Percentiles rank a stretch among this genome's conserved stretches.
phyloP scores from a whole-genome alignment of 2,888 invertebrate species.

The Pyralis farinalis region DNA sequence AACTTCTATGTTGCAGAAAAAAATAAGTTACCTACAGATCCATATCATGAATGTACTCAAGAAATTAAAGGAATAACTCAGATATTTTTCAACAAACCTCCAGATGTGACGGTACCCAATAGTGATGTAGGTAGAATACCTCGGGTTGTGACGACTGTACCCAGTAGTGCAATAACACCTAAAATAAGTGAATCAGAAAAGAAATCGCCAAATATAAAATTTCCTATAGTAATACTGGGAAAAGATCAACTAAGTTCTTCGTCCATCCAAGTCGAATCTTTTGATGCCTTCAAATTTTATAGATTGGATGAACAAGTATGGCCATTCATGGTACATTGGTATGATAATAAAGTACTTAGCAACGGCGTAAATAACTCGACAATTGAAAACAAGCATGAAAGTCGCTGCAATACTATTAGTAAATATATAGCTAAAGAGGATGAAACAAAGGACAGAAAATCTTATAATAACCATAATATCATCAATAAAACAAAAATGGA shows the following conservation, averaged over 20 bases:
- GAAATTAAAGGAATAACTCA: slow-evolving; percentile 38
- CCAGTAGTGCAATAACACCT: slow-evolving; percentile 22
- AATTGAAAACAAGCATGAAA: too few relatives aligned
- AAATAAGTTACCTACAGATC: slow-evolving; percentile 9
- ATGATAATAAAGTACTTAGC: slow-evolving; percentile 8
- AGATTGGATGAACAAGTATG: slow-evolving; percentile 55
- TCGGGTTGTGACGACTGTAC: slow-evolving; percentile 32
- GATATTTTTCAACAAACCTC: slow-evolving; percentile 33
- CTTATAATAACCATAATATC: background rate
- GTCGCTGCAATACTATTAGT: too few relatives aligned
- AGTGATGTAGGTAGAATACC: slow-evolving; percentile 26
- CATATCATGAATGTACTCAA: slow-evolving; percentile 18
- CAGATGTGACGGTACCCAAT: slow-evolving; percentile 18
- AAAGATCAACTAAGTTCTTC: slow-evolving; percentile 52
- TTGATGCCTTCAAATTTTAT: slow-evolving; percentile 46
- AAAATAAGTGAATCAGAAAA: slow-evolving; percentile 55
- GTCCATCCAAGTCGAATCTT: slow-evolving; percentile 29
- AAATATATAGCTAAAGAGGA: too few relatives aligned
- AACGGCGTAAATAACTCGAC: too few relatives aligned
- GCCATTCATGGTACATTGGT: slow-evolving; percentile 65
- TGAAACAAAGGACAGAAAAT: background rate
- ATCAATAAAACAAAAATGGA: too few relatives aligned
- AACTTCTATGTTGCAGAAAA: slow-evolving; percentile 6
- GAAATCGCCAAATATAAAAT: slow-evolving; percentile 42
- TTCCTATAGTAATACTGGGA: slow-evolving; percentile 52